Evolutionary conservation across 2,888 invertebrate species (phyloP), one percentile per base, ranked within the genome.

Genomic region (Pollenia griseotomentosa): DNA sequence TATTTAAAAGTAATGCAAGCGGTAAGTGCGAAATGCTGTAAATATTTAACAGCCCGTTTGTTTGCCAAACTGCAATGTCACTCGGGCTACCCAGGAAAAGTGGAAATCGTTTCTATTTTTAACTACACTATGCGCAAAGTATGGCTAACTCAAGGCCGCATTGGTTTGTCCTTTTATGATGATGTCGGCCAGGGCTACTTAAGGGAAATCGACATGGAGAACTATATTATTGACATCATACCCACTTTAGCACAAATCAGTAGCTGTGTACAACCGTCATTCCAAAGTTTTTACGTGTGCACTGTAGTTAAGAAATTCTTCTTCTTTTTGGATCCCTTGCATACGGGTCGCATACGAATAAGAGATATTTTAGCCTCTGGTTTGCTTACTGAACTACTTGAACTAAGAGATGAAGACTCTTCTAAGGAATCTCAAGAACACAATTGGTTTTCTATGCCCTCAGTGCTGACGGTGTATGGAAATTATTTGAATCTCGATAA

Each of bases 61-160:
- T 99, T 98, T 93, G 97, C 97, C 0, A 97, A 98, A 88, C 94
- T 99, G 5, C 96, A 97, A 91, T 96, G 97, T 85, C 96, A 96
- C 0, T 98, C 99, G 91, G 96, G 96, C 0, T 96, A 97, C 90
- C 91, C 94, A 0, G 98, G 89, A n/a, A 95, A 97, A 82, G 96
- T 99, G 46, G 96, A 97, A 23, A 97, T 98, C 19, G 96, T 97
- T 93, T 96, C 97, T 0, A 95, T 99, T 85, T 99, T 98, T 93
- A 99, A 98, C 93, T 99, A 99, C 91, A 97, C 98, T 0, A 98
- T 98, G 98, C 95, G 98, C 14, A 97, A 98, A 92, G 97, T 98
- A 9, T 99, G 99, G 98, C 94, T 98, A 66, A 97, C 98, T 91
- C 98, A 99, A 94, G 98, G 98, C 0, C 95, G 99, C 91, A 98